Evolutionary conservation across 2,888 invertebrate species (phyloP).

Genomic region (Gastracanthus pulcherrimus): DNA sequence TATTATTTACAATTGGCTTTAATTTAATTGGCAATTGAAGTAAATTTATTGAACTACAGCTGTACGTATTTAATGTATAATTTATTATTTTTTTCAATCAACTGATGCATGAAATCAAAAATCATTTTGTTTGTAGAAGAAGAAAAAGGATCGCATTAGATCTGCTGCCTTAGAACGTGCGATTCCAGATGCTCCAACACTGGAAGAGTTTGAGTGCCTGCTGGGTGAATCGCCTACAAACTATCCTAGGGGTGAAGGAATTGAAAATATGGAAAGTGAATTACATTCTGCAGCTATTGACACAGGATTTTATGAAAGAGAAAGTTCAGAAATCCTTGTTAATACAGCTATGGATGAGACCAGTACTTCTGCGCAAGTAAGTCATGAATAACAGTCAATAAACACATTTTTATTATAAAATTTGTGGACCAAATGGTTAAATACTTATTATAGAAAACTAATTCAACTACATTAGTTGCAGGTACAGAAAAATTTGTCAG

Average conservation of each 20-base stretch:
- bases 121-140: slow-evolving; percentile 61
- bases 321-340: slow-evolving; percentile 58
- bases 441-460: background rate
- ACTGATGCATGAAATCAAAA: too few relatives aligned
- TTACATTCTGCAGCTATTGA: slow-evolving; percentile 75
- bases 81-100: too few relatives aligned
- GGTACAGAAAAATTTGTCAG: slow-evolving; percentile 25
- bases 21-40: too few relatives aligned
- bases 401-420: background rate
- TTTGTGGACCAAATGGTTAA: background rate
- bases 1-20: background rate
- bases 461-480: background rate
- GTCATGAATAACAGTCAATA: too few relatives aligned
- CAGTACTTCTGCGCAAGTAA: background rate
- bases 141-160: slow-evolving; percentile 69
- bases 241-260: slow-evolving; percentile 73
- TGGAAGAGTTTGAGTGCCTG: slow-evolving; percentile 75
- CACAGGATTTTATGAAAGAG: slow-evolving; percentile 72
- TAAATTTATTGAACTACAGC: background rate
- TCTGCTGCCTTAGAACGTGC: slow-evolving; percentile 67
- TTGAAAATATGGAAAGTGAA: slow-evolving; percentile 76
- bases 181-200: slow-evolving; percentile 74
- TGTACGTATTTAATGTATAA: background rate
- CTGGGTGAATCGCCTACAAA: slow-evolving; percentile 75
- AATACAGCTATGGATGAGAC: slow-evolving; percentile 33